Evolutionary conservation across 1,140 invertebrate species (phyloP), one percentile per base, ranked within the genome.

Genomic region (Triops cancriformis): DNA sequence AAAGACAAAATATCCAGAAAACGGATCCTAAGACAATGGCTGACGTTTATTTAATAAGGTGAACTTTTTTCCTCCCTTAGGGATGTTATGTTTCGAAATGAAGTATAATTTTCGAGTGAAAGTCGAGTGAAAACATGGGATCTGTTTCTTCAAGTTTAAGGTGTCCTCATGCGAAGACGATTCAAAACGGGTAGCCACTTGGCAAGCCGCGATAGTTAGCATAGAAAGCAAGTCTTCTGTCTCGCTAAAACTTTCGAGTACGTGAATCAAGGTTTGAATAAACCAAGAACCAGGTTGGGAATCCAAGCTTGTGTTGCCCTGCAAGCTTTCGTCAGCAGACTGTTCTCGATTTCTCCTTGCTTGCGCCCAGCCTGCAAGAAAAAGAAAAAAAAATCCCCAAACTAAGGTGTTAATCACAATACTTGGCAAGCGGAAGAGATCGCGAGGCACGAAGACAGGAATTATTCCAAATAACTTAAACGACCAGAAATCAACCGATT

Each of bases 251-350:
- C 88, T 88, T 41, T 89, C 86, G 3, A 98, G 84, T 81, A 96
- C 93, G 12, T 90, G 85, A 81, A 91, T 93, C 1, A 99, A 85
- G 1, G 95, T 92, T 87, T 98, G 96, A 85, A 98, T 93, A 82
- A 98, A 98, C 97, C 97, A 99, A 0, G 96, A 98, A 89, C 97
- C 97, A 99, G 0, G 96, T 97, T 85, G 91, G 98, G 85, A 89
- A 94, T 78, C 94, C 94, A 93, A 75, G 9, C 79, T 82, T 77
- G 79, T 78, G 80, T 82, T 80, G 75, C 78, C 76, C 18, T 11
- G 4, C 14, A 23, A 12, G 51, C 14, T 23, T n/a, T 9, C 10
- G 6, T 64, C 51, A 18, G 9, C 14, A 6, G 14, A 5, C 9
- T n/a, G 5, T 64, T 5, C 23, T 23, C 51, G 51, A 18, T 1